Conservation (phyloP, 2,888 invertebrate genomes). For the Agrochola macilenta region DNA sequence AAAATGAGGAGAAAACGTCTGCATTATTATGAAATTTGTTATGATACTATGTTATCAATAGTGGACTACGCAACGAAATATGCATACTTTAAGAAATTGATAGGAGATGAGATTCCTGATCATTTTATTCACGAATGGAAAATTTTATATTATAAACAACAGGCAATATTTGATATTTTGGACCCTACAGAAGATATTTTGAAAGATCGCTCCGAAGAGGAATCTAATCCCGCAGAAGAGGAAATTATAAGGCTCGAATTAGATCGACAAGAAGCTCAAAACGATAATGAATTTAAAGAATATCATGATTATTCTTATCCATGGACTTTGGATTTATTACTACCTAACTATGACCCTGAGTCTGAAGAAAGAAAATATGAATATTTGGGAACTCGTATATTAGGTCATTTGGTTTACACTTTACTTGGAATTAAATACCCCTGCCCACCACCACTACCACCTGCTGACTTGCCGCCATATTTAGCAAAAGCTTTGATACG, state of each 20-base stretch:
- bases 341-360: slow-evolving; percentile 83
- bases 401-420: slow-evolving; percentile 90
- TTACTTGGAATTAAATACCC: slow-evolving; percentile 88
- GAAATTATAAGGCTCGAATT: slow-evolving; percentile 87
- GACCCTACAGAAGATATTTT: slow-evolving; percentile 83
- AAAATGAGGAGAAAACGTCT: slow-evolving; percentile 87
- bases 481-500: slow-evolving; percentile 83
- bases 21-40: slow-evolving; percentile 88
- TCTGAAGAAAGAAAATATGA: slow-evolving; percentile 85
- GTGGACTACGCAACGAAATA: slow-evolving; percentile 89
- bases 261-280: slow-evolving; percentile 88
- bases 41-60: slow-evolving; percentile 88
- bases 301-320: slow-evolving; percentile 89
- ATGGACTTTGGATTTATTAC: slow-evolving; percentile 88
- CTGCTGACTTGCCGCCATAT: slow-evolving; percentile 81
- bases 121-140: slow-evolving; percentile 90
- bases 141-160: slow-evolving; percentile 88
- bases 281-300: slow-evolving; percentile 89
- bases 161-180: slow-evolving; percentile 89
- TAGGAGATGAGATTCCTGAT: slow-evolving; percentile 85
- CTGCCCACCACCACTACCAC: slow-evolving; percentile 77
- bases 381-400: slow-evolving; percentile 83
- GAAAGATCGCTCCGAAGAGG: slow-evolving; percentile 77
- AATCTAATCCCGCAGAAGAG: slow-evolving; percentile 78
- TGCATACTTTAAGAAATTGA: slow-evolving; percentile 85